Evolutionary conservation across 2,113 vertebrate genomes (phyloP).

Genomic region (Odocoileus hemionus): DNA sequence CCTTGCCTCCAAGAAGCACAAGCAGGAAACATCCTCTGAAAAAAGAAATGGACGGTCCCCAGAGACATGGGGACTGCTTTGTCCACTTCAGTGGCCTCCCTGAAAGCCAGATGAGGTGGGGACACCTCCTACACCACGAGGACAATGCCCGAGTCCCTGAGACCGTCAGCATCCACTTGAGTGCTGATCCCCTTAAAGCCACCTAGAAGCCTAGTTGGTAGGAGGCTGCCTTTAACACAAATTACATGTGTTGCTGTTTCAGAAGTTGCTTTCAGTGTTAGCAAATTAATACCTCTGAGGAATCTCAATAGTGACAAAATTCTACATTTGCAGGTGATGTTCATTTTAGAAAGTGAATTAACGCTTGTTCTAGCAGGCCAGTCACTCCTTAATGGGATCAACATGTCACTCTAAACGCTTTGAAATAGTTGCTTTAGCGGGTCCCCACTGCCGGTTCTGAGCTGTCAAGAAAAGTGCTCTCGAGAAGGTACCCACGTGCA

Average conservation of each 20-base stretch:
- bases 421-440: background rate
- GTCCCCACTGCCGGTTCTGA: background rate
- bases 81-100: background rate
- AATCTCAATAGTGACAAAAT: background rate
- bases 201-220: background rate
- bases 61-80: background rate
- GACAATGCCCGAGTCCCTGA: accelerated
- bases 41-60: background rate
- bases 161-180: background rate
- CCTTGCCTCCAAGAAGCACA: background rate
- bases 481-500: background rate
- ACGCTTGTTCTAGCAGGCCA: background rate
- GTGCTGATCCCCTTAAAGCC: too few relatives aligned
- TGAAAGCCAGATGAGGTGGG: background rate
- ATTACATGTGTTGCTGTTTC: background rate
- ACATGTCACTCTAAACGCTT: background rate
- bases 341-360: background rate
- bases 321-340: background rate
- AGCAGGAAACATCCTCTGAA: background rate
- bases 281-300: background rate
- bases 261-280: background rate
- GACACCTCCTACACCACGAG: background rate
- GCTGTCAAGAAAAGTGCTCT: background rate
- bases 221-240: background rate
- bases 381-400: too few relatives aligned